Conservation (phyloP, 2,888 invertebrate genomes). For the Stenoptilia bipunctidactyla region DNA sequence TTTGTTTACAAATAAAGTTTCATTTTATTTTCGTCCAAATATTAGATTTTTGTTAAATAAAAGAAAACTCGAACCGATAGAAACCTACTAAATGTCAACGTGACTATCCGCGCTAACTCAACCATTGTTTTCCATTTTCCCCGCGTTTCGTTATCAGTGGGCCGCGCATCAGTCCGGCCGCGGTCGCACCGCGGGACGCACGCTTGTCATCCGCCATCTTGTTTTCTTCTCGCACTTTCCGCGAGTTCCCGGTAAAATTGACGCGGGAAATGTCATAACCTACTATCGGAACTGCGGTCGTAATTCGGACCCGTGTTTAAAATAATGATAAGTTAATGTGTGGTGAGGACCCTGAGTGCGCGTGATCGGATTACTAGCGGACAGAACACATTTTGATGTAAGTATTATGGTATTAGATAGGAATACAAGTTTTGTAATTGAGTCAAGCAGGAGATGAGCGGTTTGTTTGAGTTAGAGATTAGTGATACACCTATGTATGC, state of each 20-base stretch:
- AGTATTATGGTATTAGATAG: no score
- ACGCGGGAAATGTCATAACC: slow-evolving; percentile 38
- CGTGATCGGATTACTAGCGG: slow-evolving; percentile 51
- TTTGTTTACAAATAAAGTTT: no score
- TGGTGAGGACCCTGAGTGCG: slow-evolving; percentile 35
- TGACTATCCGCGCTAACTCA: slow-evolving; percentile 26
- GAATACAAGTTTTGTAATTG: no score
- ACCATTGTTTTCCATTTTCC: slow-evolving; percentile 58
- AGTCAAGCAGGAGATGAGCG: no score
- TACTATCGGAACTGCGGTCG: slow-evolving; percentile 43
- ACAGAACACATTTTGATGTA: background rate
- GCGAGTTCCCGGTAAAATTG: slow-evolving; percentile 27
- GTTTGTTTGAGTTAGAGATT: no score
- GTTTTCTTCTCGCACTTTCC: slow-evolving; percentile 36
- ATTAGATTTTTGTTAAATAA: no score
- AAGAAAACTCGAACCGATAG: no score
- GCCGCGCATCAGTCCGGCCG: slow-evolving; percentile 42
- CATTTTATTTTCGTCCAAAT: no score
- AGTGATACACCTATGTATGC: no score
- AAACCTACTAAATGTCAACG: background rate
- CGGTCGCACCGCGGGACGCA: slow-evolving; percentile 39
- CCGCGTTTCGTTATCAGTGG: slow-evolving; percentile 47
- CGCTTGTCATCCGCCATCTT: slow-evolving; percentile 25
- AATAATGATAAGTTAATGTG: slow-evolving; percentile 53
- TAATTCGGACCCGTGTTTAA: slow-evolving; percentile 21